Evolutionary conservation across 30 jellyfish, hydroid and myxozoan genomes (phyloP).

Genomic region (Phacellophora camtschatica): DNA sequence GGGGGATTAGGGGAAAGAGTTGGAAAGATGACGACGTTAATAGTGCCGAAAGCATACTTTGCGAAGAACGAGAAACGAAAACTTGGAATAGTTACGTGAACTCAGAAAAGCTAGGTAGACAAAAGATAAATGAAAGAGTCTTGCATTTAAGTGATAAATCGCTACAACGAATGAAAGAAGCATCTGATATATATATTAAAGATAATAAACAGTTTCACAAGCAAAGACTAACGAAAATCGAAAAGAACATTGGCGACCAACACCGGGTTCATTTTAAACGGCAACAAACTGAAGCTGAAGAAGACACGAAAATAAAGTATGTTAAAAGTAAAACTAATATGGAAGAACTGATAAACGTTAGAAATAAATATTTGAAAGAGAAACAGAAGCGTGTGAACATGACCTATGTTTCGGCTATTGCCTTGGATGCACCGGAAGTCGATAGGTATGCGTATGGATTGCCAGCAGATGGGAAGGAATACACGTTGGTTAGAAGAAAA

Average conservation of each 20-base stretch:
- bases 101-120: neutral
- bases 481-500: constrained; percentile 1
- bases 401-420: constrained; percentile 66
- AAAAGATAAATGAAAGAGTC: neutral
- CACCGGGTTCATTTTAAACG: constrained; percentile 31
- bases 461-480: constrained; percentile 73
- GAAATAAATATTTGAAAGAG: constrained; percentile 45
- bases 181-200: constrained; percentile 28
- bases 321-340: constrained; percentile 1
- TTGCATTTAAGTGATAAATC: constrained; percentile 28
- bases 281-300: constrained; percentile 31
- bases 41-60: neutral
- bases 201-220: constrained; percentile 34
- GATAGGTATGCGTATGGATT: constrained; percentile 71
- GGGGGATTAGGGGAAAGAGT: neutral
- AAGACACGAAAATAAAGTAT: neutral
- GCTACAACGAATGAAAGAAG: constrained; percentile 33
- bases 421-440: constrained; percentile 70
- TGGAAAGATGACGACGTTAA: neutral
- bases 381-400: constrained; percentile 47
- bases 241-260: constrained; percentile 31
- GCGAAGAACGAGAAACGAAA: neutral
- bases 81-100: no score
- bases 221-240: constrained; percentile 41
- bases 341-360: constrained; percentile 43